phyloP scores from a whole-genome alignment of 1,140 invertebrate genomes.

The Liolophura sinensis region DNA sequence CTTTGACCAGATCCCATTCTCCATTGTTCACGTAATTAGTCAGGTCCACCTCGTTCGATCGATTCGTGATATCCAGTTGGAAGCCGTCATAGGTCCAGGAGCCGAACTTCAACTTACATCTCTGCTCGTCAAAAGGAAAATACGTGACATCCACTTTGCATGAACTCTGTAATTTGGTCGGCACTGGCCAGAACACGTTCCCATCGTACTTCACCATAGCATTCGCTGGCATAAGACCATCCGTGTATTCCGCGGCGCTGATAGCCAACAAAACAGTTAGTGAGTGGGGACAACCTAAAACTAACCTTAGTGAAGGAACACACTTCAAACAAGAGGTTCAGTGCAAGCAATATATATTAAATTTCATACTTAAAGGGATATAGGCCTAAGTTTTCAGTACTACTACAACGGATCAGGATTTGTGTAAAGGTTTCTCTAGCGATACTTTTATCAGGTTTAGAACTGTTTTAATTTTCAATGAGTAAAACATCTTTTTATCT shows the following conservation, averaged over 20 bases:
- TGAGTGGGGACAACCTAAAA: background rate
- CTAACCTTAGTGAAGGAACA: background rate
- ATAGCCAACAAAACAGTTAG: background rate
- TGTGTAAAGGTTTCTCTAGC: too few species aligned
- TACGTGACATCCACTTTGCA: constrained; percentile 54
- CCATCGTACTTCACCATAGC: constrained; percentile 76
- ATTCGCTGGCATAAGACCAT: constrained; percentile 55
- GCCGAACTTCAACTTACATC: constrained; percentile 83
- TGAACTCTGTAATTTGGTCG: constrained; percentile 97
- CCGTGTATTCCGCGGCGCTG: constrained; percentile 52
- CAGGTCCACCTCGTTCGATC: constrained; percentile 41
- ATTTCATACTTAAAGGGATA: too few species aligned
- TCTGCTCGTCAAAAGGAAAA: constrained; percentile 90
- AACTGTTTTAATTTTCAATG: too few species aligned
- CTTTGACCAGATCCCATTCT: constrained; percentile 46
- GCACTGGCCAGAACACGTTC: constrained; percentile 95
- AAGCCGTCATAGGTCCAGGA: constrained; percentile 84
- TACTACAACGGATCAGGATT: too few species aligned
- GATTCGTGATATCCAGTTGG: constrained; percentile 52
- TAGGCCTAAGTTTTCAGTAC: too few species aligned
- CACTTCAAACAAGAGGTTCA: background rate
- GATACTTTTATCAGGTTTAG: too few species aligned
- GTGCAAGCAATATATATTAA: too few species aligned
- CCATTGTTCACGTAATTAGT: constrained; percentile 49
- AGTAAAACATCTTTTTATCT: too few species aligned